These are phyloP conservation scores for Drosophila setifemur DNA, from an alignment of 1,140 invertebrate species.

Conservation along the genomic window DNA sequence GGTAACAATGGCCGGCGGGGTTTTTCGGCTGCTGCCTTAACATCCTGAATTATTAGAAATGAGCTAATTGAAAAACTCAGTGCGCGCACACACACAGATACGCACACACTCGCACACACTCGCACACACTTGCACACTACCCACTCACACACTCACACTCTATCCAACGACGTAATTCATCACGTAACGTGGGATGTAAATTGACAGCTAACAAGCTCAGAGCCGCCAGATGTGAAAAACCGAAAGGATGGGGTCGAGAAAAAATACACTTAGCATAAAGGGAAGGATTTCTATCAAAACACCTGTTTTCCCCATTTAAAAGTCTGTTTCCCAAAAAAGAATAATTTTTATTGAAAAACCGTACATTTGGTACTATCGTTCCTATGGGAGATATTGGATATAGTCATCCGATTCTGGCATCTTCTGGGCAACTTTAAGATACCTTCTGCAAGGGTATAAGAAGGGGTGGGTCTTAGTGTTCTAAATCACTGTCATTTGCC, in stretches of 20 bases:
- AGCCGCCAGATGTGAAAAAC: neutral
- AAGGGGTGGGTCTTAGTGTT: too few species aligned
- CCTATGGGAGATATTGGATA: too few species aligned
- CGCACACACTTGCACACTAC: neutral
- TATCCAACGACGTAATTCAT: constrained; percentile 55
- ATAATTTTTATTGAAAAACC: too few species aligned
- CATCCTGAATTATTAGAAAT: constrained; percentile 59
- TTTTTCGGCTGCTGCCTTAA: constrained; percentile 20
- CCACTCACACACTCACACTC: neutral
- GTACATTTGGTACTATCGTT: too few species aligned
- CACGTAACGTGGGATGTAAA: constrained; percentile 51
- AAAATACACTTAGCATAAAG: neutral
- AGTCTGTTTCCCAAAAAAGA: too few species aligned
- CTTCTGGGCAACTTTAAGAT: too few species aligned
- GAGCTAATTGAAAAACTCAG: constrained; percentile 73
- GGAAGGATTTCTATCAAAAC: too few species aligned
- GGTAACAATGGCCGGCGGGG: constrained; percentile 44
- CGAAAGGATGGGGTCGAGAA: neutral
- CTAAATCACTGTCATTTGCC: too few species aligned
- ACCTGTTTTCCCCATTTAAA: too few species aligned
- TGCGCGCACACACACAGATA: constrained; percentile 5
- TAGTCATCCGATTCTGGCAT: too few species aligned
- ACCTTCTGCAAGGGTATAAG: too few species aligned
- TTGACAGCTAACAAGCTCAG: constrained; percentile 48
- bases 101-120: neutral